Base-by-base conservation (phyloP, 2,113 vertebrate genomes). In the Spea bombifrons region DNA sequence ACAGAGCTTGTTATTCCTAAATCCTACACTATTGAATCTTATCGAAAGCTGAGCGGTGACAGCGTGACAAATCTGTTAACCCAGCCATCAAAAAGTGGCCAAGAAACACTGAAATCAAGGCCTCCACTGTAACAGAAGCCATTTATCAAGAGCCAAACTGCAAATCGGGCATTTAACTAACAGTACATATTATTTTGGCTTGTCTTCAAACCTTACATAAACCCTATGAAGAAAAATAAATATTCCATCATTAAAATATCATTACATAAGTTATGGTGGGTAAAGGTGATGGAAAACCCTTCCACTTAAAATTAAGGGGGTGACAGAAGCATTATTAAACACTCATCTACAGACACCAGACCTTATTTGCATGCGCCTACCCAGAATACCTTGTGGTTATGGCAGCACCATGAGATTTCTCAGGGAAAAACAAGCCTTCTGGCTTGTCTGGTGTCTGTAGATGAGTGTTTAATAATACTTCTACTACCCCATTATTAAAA, bases 31-130 rank as follows among this genome's bases (percentile, higher is more conserved):
- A 45, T 78, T 7, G 69, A 63, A 45, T 64, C 63, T 50, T 46
- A 65, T 53, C 12, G 72, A 72, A 53, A 46, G 6, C 5, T 61
- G 9, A 69, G 43, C 69, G 75, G n/a, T 71, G 66, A 66, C 69
- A 72, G 57, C 68, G 43, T 66, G 69, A 78, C 69, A 72, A 69
- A 59, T 76, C 30, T 59, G 7, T 53, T 52, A 76, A 76, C 66
- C 53, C 52, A 76, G 48, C 13, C 59, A 55, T 69, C 8, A 17
- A 66, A 75, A 67, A 64, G 61, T 55, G 74, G 64, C 17, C 74
- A 69, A 76, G 50, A 59, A 76, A 76, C 52, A 30, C 57, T 69
- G 53, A 68, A 76, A 69, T 47, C 65, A 68, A 76, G 65, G 50
- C 66, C 10, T n/a, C 5, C 46, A 16, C 8, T 57, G 15, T 45